Conservation (phyloP, 1,140 invertebrate genomes). For the Tyrophagus putrescentiae region DNA sequence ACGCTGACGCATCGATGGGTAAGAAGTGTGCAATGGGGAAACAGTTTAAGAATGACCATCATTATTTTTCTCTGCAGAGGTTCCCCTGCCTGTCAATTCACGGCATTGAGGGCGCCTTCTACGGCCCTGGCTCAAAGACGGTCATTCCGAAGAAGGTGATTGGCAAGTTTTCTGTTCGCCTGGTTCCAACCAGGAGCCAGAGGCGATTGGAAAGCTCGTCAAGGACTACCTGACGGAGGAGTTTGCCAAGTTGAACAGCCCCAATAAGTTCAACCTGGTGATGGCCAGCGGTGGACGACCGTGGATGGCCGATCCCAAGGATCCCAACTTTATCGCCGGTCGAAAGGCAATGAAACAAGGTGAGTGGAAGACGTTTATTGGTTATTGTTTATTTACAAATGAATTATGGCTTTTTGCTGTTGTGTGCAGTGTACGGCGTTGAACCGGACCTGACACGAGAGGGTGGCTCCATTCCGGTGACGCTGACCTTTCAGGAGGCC, state of each 20-base stretch:
- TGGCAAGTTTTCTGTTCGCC: constrained; percentile 39
- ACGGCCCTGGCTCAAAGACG: constrained; percentile 34
- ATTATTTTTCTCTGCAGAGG: no score
- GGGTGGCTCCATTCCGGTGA: constrained; percentile 89
- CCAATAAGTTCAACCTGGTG: constrained; percentile 36
- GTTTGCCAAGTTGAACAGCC: constrained; percentile 29
- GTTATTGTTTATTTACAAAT: neutral
- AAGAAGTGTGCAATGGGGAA: constrained; percentile 71
- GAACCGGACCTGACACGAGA: constrained; percentile 88
- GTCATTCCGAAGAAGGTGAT: constrained; percentile 39
- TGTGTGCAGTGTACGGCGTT: constrained; percentile 57
- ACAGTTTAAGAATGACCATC: no score
- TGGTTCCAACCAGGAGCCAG: constrained; percentile 36
- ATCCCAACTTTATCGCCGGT: constrained; percentile 79
- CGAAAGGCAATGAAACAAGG: constrained; percentile 56
- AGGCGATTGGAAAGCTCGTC: constrained; percentile 18
- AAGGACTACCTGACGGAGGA: constrained; percentile 30
- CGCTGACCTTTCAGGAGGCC: constrained; percentile 68
- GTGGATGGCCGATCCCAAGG: constrained; percentile 80
- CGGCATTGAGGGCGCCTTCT: constrained; percentile 25
- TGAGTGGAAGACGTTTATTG: neutral
- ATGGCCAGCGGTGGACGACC: constrained; percentile 63
- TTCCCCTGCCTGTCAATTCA: constrained; percentile 31
- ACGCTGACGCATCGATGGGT: constrained; percentile 84
- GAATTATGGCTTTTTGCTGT: neutral